These are phyloP conservation scores for Peromyscus eremicus DNA, from an alignment of 2,797 vertebrate genomes.

Conservation along the genomic window DNA sequence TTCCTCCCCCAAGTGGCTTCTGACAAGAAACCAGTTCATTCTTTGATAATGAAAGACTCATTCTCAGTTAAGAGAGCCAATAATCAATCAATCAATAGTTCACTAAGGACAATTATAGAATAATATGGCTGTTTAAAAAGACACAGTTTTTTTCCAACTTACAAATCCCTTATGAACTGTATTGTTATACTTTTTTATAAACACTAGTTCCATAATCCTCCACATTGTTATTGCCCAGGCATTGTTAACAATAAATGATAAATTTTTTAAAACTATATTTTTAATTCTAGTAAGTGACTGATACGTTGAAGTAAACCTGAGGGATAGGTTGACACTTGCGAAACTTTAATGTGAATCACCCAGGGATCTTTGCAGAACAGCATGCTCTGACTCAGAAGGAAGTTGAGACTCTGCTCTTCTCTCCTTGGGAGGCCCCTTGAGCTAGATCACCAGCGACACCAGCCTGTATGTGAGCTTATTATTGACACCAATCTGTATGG, in stretches of 20 bases:
- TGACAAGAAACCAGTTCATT: neutral
- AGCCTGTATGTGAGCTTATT: neutral
- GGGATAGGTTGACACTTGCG: neutral
- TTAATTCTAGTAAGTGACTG: neutral
- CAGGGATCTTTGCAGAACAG: neutral
- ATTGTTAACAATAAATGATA: neutral
- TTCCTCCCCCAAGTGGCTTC: constrained; percentile 7
- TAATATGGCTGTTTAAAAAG: neutral
- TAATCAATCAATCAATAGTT: neutral
- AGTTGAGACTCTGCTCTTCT: neutral
- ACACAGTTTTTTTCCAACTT: neutral
- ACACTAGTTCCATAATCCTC: constrained; percentile 31
- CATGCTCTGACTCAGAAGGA: neutral
- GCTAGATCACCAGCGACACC: neutral
- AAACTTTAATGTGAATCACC: neutral
- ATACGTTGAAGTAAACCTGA: neutral
- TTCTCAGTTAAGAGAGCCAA: constrained; percentile 9
- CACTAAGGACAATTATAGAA: neutral
- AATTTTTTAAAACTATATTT: neutral
- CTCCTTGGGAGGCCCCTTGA: neutral
- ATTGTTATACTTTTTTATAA: neutral
- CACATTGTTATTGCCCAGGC: neutral
- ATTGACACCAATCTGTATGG: too few species aligned
- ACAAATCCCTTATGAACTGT: neutral
- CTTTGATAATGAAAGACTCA: constrained; percentile 44